phyloP scores from a whole-genome alignment of 30 jellyfish, hydroid and myxozoan genomes.

The Turritopsis rubra region DNA sequence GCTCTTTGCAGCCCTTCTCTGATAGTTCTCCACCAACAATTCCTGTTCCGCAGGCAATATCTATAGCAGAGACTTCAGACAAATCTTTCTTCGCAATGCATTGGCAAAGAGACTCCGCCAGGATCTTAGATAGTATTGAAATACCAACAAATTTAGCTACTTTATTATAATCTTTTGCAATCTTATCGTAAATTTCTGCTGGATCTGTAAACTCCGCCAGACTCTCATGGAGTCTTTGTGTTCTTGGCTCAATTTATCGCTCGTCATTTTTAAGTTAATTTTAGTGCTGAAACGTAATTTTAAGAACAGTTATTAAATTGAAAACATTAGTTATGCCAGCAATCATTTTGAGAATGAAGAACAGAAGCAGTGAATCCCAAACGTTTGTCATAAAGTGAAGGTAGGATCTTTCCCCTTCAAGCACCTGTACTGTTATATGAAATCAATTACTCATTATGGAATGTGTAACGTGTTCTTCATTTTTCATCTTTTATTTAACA shows the following conservation, averaged over 20 bases:
- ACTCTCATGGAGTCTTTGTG: neutral
- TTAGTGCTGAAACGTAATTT: no score
- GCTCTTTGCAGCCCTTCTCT: neutral
- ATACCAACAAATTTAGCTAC: neutral
- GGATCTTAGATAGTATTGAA: neutral
- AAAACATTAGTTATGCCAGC: no score
- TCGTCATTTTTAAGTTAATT: no score
- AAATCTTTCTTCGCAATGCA: neutral
- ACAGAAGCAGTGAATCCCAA: no score
- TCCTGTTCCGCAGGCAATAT: neutral
- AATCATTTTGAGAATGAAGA: no score
- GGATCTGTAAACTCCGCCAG: neutral
- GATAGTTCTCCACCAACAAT: neutral
- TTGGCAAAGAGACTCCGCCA: neutral
- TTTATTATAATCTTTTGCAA: neutral
- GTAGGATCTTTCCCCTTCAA: no score
- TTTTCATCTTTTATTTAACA: no score
- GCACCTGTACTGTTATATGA: no score
- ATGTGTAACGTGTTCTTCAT: no score
- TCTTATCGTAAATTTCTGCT: neutral
- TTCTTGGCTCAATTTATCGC: neutral
- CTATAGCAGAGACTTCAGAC: neutral
- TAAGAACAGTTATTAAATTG: no score
- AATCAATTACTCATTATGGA: no score
- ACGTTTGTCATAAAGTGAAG: no score